These are phyloP conservation scores for Apostichopus parvimensis DNA, from an alignment of 35 echinoderm and acorn worm genomes.

Conservation along the genomic window DNA sequence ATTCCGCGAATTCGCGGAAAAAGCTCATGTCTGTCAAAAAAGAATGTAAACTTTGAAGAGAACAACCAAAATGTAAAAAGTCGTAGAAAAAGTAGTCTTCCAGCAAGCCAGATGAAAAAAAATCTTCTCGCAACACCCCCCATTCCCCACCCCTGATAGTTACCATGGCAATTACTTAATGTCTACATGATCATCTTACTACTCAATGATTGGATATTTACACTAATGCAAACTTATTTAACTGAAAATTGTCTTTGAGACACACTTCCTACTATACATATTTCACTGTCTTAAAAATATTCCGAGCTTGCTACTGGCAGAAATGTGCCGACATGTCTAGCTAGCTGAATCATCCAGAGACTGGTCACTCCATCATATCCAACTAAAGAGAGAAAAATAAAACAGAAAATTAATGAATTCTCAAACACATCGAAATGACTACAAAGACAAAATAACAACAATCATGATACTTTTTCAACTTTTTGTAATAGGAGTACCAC, in stretches of 20 bases:
- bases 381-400: neutral
- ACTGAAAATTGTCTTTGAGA: neutral
- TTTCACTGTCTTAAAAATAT: neutral
- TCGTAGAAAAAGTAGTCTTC: too few species aligned
- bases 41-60: too few species aligned
- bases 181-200: too few species aligned
- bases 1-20: too few species aligned
- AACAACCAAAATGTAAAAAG: too few species aligned
- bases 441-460: neutral
- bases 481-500: neutral
- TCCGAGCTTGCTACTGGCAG: neutral
- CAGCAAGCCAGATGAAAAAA: too few species aligned
- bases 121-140: too few species aligned
- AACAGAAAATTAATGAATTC: neutral
- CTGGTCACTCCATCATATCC: slow-evolving; percentile 2
- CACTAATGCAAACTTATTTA: neutral
- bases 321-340: neutral
- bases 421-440: neutral
- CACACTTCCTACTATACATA: neutral
- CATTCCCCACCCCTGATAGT: too few species aligned
- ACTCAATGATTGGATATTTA: neutral
- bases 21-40: too few species aligned
- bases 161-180: too few species aligned
- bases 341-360: neutral
- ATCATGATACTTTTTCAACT: neutral